Evolutionary conservation across 2,888 invertebrate species (phyloP), one percentile per base, ranked within the genome.

Genomic region (Drosophila stalkeri): DNA sequence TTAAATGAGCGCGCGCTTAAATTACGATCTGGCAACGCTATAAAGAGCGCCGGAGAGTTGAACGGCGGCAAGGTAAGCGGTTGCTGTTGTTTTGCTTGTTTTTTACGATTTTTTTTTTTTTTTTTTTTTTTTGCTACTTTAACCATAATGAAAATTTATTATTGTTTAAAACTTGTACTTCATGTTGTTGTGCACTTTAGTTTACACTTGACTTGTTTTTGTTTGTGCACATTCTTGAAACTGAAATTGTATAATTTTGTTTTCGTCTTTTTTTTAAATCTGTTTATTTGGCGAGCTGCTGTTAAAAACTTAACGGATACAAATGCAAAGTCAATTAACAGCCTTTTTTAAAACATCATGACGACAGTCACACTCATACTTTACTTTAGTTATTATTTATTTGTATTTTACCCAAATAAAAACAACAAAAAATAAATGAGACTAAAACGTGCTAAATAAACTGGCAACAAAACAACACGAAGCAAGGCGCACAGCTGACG

Each of bases 401-500:
- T 66, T 73, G 56, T 69, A 64, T 78, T 69, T 79, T 66, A 56
- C 54, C 63, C 51, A 74, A 68, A 73, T 41, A 12, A 39, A 18
- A 57, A n/a, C n/a, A 35, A 44, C 12, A 23, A 41, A 47, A 51
- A 18, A 33, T 12, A 49, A 33, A 6, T 31, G 33, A 33, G 56
- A 49, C n/a, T 11, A 64, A 66, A 80, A 82, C 62, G 76, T 85
- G 87, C 82, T 78, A 84, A 86, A 75, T 69, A 68, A 64, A 68
- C 54, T 56, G 55, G 35, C 63, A 70, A 46, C 64, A 74, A 62
- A 74, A 78, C 54, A 59, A 18, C 35, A 35, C 31, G 23, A 67
- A 46, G 39, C 20, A 69, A 69, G 57, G 57, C 20, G 33, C 87
- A 88, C 85, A 85, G 85, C 85, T 85, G 85, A 86, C 80, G 75